Conservation (phyloP, 2,797 vertebrate genomes). For the Bradypodion ventrale region DNA sequence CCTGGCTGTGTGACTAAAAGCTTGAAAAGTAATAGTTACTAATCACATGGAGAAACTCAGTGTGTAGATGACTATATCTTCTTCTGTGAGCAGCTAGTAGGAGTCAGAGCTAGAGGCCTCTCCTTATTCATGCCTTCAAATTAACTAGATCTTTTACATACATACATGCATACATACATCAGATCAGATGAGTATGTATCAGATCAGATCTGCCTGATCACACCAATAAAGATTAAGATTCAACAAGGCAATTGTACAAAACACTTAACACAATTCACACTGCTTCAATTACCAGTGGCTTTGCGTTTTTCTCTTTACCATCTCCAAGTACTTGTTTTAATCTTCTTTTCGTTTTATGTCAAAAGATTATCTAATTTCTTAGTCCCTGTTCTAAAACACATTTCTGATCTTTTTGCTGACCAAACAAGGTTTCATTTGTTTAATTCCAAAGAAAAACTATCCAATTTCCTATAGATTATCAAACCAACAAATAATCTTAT, state of each 20-base stretch:
- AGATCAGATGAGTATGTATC: no score
- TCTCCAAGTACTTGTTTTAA: slow-evolving; percentile 66
- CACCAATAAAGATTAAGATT: slow-evolving; percentile 44
- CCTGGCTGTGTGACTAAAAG: neutral
- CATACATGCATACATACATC: no score
- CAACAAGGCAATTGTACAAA: slow-evolving; percentile 36
- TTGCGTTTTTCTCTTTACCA: slow-evolving; percentile 53
- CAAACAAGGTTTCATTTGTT: slow-evolving; percentile 71
- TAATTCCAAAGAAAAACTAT: slow-evolving; percentile 68
- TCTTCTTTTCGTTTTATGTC: slow-evolving; percentile 57
- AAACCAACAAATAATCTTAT: slow-evolving; percentile 66
- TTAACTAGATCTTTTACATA: no score
- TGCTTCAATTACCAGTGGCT: slow-evolving; percentile 57
- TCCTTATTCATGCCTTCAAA: no score
- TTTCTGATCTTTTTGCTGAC: slow-evolving; percentile 65
- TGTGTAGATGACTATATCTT: no score
- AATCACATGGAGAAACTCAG: no score
- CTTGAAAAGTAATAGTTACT: no score
- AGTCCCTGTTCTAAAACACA: slow-evolving; percentile 69
- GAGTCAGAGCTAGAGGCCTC: no score
- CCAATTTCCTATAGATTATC: slow-evolving; percentile 71
- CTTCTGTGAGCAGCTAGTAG: no score
- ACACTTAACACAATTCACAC: slow-evolving; percentile 45
- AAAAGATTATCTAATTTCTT: slow-evolving; percentile 64
- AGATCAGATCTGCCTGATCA: slow-evolving; percentile 40